These are phyloP conservation scores for Amitus sp. DNA, from an alignment of 2,888 invertebrate genomes.

Conservation along the genomic window DNA sequence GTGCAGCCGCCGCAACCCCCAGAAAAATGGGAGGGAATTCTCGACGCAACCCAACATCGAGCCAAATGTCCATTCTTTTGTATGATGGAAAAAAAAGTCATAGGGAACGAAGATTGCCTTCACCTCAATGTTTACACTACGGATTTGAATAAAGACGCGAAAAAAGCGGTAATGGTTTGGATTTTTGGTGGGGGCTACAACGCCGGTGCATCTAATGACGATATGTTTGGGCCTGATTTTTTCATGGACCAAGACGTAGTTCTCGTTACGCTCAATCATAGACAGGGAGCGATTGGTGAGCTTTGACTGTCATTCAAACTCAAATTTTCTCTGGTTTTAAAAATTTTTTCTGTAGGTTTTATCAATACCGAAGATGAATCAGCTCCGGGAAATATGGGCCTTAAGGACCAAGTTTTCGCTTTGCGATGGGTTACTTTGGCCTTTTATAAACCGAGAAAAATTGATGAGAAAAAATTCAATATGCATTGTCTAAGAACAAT, in stretches of 20 bases:
- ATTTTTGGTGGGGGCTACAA: conserved; percentile 52
- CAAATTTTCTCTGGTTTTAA: neutral
- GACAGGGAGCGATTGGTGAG: conserved; percentile 55
- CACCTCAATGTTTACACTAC: conserved; percentile 57
- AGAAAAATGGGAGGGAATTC: conserved; percentile 54
- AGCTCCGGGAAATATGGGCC: conserved; percentile 56
- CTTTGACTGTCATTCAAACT: neutral
- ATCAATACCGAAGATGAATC: conserved; percentile 52
- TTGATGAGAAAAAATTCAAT: too few relatives aligned
- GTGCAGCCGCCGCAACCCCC: conserved; percentile 48
- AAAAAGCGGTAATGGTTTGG: conserved; percentile 56
- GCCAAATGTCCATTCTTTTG: conserved; percentile 53
- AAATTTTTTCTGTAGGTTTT: conserved; percentile 48
- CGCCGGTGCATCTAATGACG: conserved; percentile 47
- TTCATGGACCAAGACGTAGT: conserved; percentile 51
- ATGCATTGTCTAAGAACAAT: too few relatives aligned
- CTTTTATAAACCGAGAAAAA: too few relatives aligned
- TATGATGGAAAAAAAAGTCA: conserved; percentile 42
- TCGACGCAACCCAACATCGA: conserved; percentile 54
- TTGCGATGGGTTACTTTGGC: conserved; percentile 56
- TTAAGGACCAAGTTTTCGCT: conserved; percentile 59
- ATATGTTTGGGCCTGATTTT: conserved; percentile 50
- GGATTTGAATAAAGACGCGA: conserved; percentile 47
- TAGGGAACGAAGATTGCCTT: conserved; percentile 58
- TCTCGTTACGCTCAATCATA: conserved; percentile 55